Conservation (phyloP, 2,113 vertebrate species). For the Alethe castanea region DNA sequence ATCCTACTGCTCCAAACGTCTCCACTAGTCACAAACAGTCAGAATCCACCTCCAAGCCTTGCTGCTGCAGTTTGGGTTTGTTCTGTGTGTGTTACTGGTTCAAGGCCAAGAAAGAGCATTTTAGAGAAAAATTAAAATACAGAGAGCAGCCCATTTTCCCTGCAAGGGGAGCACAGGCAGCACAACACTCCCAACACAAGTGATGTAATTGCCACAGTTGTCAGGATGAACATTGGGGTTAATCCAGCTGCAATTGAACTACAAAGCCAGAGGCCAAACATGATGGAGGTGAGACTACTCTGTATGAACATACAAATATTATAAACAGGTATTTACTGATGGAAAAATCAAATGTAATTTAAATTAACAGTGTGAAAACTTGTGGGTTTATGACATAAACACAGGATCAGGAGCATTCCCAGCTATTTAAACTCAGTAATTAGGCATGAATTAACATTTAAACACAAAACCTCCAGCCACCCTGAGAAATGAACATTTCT, state of each 20-base stretch:
- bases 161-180: not conserved
- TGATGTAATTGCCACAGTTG: not conserved
- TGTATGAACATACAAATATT: not conserved
- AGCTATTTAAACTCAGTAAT: not conserved
- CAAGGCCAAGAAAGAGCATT: not conserved
- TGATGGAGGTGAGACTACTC: not conserved
- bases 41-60: not conserved
- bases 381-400: not conserved
- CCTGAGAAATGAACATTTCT: not conserved
- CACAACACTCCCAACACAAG: not conserved
- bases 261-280: not conserved
- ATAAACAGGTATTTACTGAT: not conserved
- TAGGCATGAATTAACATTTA: not conserved
- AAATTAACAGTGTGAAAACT: not conserved
- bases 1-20: not conserved
- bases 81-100: not conserved
- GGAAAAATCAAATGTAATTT: not conserved
- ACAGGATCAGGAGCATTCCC: not conserved
- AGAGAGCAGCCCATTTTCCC: not conserved
- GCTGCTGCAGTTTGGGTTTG: not conserved
- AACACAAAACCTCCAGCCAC: not conserved
- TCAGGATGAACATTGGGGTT: fast-evolving
- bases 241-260: not conserved
- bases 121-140: not conserved
- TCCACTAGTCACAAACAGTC: not conserved